Conservation (phyloP, 2,888 invertebrate species). For the Polylopha cassiicola region DNA sequence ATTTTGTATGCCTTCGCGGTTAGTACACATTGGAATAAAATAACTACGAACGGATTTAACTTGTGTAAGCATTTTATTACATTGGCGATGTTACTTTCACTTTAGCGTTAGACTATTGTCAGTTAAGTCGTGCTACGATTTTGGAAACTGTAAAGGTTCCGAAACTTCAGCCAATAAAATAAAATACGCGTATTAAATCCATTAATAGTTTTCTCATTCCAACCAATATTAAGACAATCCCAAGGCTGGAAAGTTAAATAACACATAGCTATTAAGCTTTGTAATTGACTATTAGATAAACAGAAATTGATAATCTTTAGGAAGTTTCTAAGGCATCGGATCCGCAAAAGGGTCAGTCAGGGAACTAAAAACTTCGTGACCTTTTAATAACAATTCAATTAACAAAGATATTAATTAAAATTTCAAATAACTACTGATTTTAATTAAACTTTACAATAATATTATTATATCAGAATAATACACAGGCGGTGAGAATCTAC, state of each 20-base stretch:
- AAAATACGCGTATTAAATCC: neutral
- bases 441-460: too few relatives aligned
- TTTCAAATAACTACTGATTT: constrained; percentile 49
- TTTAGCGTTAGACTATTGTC: too few relatives aligned
- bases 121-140: too few relatives aligned
- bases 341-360: constrained; percentile 42
- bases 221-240: neutral
- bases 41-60: too few relatives aligned
- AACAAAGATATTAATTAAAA: constrained; percentile 59
- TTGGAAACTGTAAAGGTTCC: too few relatives aligned
- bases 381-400: constrained; percentile 53
- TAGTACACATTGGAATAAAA: too few relatives aligned
- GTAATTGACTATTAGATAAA: constrained; percentile 25
- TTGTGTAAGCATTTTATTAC: too few relatives aligned
- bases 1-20: too few relatives aligned
- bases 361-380: constrained; percentile 44
- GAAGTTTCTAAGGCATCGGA: constrained; percentile 32
- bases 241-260: neutral
- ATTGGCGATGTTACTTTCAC: too few relatives aligned
- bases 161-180: too few relatives aligned
- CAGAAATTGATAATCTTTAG: constrained; percentile 38
- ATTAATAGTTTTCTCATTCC: neutral
- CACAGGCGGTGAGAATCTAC: too few relatives aligned
- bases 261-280: neutral
- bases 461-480: too few relatives aligned